Evolutionary conservation across 2,113 vertebrate genomes (phyloP).

Genomic region (Regulus satrapa): DNA sequence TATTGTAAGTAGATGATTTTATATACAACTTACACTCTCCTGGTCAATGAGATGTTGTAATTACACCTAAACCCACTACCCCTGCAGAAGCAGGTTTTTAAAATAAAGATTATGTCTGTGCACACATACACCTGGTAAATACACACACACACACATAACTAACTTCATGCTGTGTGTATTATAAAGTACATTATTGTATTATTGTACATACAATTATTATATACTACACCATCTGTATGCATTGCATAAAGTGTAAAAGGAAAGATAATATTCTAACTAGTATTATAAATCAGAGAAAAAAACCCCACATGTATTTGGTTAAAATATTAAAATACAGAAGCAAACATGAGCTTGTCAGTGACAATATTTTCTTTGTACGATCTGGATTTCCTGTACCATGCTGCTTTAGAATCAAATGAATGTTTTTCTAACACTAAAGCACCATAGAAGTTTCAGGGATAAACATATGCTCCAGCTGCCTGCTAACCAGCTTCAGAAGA

Average conservation of each 20-base stretch:
- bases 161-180: background rate
- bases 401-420: background rate
- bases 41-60: background rate
- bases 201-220: background rate
- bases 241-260: background rate
- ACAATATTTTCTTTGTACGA: background rate
- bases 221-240: background rate
- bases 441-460: background rate
- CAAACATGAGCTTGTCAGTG: background rate
- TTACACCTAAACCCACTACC: background rate
- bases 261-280: background rate
- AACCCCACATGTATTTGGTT: accelerated
- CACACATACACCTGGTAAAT: accelerated
- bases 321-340: background rate
- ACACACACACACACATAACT: accelerated
- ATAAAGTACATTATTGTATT: background rate
- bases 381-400: background rate
- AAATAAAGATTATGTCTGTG: background rate
- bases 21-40: background rate
- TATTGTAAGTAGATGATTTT: background rate
- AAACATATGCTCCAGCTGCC: accelerated
- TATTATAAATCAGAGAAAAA: background rate
- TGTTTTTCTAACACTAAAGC: background rate
- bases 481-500: background rate
- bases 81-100: background rate